These are phyloP conservation scores for Dendrolimus punctatus DNA, from an alignment of 1,140 invertebrate species.

Conservation along the genomic window DNA sequence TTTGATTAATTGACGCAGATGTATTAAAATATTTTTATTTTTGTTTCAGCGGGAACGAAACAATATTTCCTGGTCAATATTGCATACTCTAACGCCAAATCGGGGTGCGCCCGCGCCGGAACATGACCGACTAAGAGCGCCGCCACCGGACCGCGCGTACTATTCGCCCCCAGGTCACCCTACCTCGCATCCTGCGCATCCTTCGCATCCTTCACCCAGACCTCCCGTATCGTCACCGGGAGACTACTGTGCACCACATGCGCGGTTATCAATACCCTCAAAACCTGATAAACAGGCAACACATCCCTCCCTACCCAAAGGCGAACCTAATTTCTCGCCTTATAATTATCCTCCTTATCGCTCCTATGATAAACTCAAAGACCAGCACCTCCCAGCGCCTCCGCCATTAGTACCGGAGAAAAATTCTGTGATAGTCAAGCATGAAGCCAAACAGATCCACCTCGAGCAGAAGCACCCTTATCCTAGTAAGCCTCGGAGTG, in stretches of 20 bases:
- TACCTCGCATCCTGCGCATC: slow-evolving; percentile 21
- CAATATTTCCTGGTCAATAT: slow-evolving; percentile 65
- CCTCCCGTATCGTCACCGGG: slow-evolving; percentile 61
- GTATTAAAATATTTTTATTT: slow-evolving; percentile 20
- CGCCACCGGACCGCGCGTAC: slow-evolving; percentile 44
- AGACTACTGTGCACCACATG: slow-evolving; percentile 34
- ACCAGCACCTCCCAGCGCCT: slow-evolving; percentile 73
- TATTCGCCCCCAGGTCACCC: slow-evolving; percentile 34
- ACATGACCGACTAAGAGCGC: slow-evolving; percentile 56
- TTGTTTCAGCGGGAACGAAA: slow-evolving; percentile 54
- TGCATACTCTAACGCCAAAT: slow-evolving; percentile 60
- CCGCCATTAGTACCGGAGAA: slow-evolving; percentile 78
- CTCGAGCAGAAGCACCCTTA: slow-evolving; percentile 75
- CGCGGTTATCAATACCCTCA: slow-evolving; percentile 41
- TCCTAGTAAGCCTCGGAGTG: slow-evolving; percentile 74
- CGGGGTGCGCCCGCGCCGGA: slow-evolving; percentile 41
- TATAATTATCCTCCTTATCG: slow-evolving; percentile 73
- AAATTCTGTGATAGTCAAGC: slow-evolving; percentile 85
- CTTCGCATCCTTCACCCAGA: slow-evolving; percentile 49
- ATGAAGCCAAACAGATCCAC: slow-evolving; percentile 77
- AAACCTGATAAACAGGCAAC: slow-evolving; percentile 72
- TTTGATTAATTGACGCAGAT: neutral
- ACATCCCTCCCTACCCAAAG: slow-evolving; percentile 77
- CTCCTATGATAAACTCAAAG: slow-evolving; percentile 67
- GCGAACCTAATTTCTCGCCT: slow-evolving; percentile 81